A percentile compares a stretch with the other conserved stretches of the same genome.
phyloP scores from a whole-genome alignment of 2,797 vertebrate genomes.

The Margarornis squamiger region DNA sequence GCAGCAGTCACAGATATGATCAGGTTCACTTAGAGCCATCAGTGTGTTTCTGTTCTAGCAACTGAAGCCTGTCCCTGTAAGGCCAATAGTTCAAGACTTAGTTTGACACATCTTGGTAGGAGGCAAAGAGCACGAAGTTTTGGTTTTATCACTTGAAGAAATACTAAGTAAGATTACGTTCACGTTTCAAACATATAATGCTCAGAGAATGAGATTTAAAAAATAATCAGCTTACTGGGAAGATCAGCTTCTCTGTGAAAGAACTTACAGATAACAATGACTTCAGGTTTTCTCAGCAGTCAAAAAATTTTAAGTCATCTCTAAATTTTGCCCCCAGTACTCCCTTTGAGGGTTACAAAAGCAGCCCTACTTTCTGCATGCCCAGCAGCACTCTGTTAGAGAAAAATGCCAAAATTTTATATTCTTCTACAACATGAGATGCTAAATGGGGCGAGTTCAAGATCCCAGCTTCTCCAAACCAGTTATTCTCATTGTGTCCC shows the following conservation, averaged over 20 bases:
- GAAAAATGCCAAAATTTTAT: background rate
- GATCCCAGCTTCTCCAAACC: background rate
- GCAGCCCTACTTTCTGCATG: background rate
- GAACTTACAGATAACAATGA: background rate
- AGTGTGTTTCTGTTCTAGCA: background rate
- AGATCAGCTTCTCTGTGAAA: background rate
- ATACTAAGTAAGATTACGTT: slow-evolving; percentile 28
- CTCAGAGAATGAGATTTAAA: slow-evolving; percentile 11
- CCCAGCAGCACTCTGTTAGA: background rate
- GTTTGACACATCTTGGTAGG: background rate
- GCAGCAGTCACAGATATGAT: background rate
- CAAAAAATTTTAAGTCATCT: background rate
- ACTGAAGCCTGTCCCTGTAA: background rate
- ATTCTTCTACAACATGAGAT: background rate
- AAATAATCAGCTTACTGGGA: slow-evolving; percentile 27
- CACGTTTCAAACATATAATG: background rate
- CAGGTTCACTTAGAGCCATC: background rate
- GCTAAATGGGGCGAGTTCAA: background rate
- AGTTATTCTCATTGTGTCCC: background rate
- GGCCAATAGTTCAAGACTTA: background rate
- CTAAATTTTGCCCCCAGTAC: background rate
- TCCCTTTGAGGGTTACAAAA: background rate
- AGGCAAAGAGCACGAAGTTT: background rate
- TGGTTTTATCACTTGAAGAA: background rate
- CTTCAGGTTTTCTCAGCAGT: background rate